A percentile compares a stretch with the other conserved stretches of the same genome.
Conservation (phyloP, 2,888 invertebrate species). For the Nebria salina region DNA sequence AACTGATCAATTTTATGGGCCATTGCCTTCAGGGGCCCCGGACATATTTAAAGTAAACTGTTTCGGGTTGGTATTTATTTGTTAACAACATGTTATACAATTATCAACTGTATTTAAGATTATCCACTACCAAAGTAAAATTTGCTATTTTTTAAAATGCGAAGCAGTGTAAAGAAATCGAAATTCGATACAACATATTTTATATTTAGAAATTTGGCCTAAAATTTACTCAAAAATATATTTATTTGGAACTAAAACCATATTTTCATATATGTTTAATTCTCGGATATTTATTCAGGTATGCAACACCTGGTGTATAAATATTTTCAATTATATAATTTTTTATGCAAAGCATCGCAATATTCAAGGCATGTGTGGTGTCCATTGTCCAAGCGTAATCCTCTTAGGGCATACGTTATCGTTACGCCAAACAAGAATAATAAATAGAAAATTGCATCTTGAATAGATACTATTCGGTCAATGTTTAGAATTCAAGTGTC, state of each 20-base stretch:
- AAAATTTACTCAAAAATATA: too few species aligned
- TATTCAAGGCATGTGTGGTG: constrained; percentile 16
- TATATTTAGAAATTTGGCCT: too few species aligned
- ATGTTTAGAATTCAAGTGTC: background rate
- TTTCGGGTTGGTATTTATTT: constrained; percentile 16
- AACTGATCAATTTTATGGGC: constrained; percentile 63
- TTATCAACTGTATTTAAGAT: too few species aligned
- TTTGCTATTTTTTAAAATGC: too few species aligned
- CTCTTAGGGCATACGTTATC: constrained; percentile 26
- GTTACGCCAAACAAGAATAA: constrained; percentile 41
- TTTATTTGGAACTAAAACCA: too few species aligned
- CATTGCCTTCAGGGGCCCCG: constrained; percentile 55
- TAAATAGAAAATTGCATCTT: constrained; percentile 29
- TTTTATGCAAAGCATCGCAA: background rate
- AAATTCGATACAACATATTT: too few species aligned
- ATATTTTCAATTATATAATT: background rate
- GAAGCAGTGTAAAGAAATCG: too few species aligned
- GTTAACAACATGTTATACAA: too few species aligned
- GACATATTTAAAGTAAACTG: constrained; percentile 51
- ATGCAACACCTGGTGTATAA: background rate
- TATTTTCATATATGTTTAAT: too few species aligned
- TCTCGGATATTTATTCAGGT: background rate
- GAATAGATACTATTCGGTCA: constrained; percentile 28
- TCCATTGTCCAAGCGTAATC: constrained; percentile 41
- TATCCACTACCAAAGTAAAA: too few species aligned